Percentiles rank a stretch among this genome's conserved stretches.
phyloP scores from a whole-genome alignment of 2,888 invertebrate genomes.

The Operophtera brumata region DNA sequence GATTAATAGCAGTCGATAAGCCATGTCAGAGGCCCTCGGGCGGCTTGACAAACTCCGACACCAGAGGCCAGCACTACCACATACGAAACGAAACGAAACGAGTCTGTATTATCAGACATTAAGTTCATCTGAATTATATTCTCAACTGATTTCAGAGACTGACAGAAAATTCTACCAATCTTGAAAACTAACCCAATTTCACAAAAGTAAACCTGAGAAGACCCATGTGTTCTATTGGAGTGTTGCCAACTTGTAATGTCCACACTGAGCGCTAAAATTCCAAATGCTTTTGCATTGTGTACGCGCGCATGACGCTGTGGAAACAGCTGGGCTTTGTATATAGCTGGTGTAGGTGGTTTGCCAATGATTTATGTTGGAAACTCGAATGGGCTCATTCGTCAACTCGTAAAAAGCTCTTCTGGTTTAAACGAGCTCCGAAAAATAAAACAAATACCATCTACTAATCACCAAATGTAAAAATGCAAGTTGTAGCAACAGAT shows the following conservation, averaged over 20 bases:
- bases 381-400: conserved; percentile 9
- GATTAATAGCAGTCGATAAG: no score
- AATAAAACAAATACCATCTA: no score
- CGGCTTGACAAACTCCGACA: no score
- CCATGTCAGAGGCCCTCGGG: no score
- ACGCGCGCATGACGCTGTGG: conserved; percentile 20
- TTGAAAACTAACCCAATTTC: conserved; percentile 16
- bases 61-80: no score
- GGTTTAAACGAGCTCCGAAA: neutral
- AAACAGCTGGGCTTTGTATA: conserved; percentile 23
- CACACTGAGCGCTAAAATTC: conserved; percentile 31
- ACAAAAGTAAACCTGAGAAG: conserved; percentile 16
- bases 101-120: no score
- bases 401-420: neutral
- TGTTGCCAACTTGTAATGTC: conserved; percentile 33
- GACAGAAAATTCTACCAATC: neutral
- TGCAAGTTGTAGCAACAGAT: no score
- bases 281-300: conserved; percentile 30
- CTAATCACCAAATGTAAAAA: no score
- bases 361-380: conserved; percentile 14
- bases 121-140: no score
- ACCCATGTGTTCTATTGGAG: conserved; percentile 26
- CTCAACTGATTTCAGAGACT: neutral
- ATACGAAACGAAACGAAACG: no score
- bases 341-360: conserved; percentile 4